Conservation (phyloP, 1,140 invertebrate genomes). For the Eupristina koningsbergeri region DNA sequence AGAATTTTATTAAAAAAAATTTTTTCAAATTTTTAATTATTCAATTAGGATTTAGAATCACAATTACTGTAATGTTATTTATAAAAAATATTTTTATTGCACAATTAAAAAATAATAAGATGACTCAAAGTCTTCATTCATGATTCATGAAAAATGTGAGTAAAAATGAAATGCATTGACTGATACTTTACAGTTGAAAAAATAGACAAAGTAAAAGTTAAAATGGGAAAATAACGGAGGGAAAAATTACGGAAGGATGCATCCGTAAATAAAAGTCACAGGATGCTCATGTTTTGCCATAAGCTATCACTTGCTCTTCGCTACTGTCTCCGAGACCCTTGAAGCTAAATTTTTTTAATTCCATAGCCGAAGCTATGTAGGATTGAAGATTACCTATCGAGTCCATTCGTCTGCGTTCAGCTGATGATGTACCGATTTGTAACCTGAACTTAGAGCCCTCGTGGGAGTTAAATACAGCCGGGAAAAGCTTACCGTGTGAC, state of each 20-base stretch:
- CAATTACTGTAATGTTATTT: too few species aligned
- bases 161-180: too few species aligned
- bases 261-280: too few species aligned
- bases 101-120: too few species aligned
- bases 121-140: too few species aligned
- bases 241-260: neutral
- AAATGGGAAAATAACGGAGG: neutral
- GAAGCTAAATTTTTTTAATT: neutral
- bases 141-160: too few species aligned
- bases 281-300: neutral
- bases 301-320: neutral
- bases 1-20: too few species aligned
- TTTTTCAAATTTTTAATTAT: too few species aligned
- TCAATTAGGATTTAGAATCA: too few species aligned
- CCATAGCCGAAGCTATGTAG: neutral
- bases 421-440: neutral
- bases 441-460: neutral
- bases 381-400: neutral
- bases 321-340: neutral
- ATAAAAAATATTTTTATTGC: too few species aligned
- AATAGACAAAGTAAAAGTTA: neutral
- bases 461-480: neutral
- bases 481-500: neutral
- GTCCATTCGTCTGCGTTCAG: neutral
- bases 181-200: neutral